phyloP scores from a whole-genome alignment of 2,888 invertebrate species.

The Cephalotes varians region DNA sequence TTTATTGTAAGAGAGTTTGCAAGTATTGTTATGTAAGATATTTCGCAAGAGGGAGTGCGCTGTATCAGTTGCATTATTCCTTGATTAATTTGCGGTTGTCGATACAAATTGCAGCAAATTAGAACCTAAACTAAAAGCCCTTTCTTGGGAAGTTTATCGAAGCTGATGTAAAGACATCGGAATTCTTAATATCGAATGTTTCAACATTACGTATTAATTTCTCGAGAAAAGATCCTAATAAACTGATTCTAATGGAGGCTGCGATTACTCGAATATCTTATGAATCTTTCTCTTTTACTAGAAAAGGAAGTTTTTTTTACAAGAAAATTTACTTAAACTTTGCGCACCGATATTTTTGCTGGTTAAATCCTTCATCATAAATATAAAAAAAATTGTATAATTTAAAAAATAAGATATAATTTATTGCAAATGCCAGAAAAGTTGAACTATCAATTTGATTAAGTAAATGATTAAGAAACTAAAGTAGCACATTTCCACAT shows the following conservation, averaged over 20 bases:
- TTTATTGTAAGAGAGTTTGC: background rate
- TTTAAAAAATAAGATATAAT: background rate
- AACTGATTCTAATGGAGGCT: background rate
- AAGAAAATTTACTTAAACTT: background rate
- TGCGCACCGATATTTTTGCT: background rate
- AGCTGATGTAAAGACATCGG: background rate
- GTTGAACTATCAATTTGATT: background rate
- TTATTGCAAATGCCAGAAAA: background rate
- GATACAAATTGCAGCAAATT: background rate
- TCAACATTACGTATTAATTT: constrained; percentile 15
- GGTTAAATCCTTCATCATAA: background rate
- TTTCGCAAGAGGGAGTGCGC: background rate
- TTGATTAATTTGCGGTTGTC: constrained; percentile 20
- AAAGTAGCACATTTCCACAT: too few species aligned
- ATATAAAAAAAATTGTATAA: background rate
- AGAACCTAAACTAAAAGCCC: background rate
- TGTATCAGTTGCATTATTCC: background rate
- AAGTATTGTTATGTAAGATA: constrained; percentile 1
- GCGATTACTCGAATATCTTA: background rate
- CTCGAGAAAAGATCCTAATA: background rate
- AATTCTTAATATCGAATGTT: background rate
- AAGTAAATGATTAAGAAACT: too few species aligned
- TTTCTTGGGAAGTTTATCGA: background rate
- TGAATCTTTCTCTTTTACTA: constrained; percentile 19
- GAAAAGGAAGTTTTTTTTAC: background rate